Evolutionary conservation across 2,888 invertebrate species (phyloP).

Genomic region (Sesamia inferens): DNA sequence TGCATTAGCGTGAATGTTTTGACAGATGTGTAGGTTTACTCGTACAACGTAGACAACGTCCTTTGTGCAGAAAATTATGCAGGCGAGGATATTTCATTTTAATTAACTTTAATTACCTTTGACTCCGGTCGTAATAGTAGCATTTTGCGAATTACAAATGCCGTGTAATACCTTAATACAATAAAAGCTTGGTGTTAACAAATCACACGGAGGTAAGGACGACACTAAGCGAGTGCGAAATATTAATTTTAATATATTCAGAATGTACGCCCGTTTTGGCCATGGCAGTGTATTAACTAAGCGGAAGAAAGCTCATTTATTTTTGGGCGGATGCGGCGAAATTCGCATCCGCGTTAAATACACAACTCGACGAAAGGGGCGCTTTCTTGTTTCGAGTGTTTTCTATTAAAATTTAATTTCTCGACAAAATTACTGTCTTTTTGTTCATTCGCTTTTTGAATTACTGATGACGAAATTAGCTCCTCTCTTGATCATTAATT

Average conservation of each 20-base stretch:
- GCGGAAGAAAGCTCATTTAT: constrained; percentile 90
- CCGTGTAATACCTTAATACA: constrained; percentile 69
- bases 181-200: constrained; percentile 79
- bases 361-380: constrained; percentile 84
- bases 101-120: constrained; percentile 62
- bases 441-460: constrained; percentile 86
- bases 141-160: constrained; percentile 65
- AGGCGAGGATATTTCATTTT: constrained; percentile 60
- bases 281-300: constrained; percentile 88
- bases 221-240: constrained; percentile 83
- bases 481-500: constrained; percentile 79
- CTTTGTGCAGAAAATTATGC: constrained; percentile 55
- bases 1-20: constrained; percentile 56
- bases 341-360: constrained; percentile 89
- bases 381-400: constrained; percentile 85
- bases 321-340: constrained; percentile 89
- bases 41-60: constrained; percentile 42
- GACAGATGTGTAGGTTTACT: constrained; percentile 49
- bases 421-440: constrained; percentile 87
- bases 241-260: constrained; percentile 88
- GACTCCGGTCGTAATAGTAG: constrained; percentile 60
- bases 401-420: constrained; percentile 88
- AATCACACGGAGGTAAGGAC: constrained; percentile 78
- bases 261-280: constrained; percentile 80
- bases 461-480: constrained; percentile 82